Percentiles rank a stretch among this genome's conserved stretches.
phyloP scores from a whole-genome alignment of 2,888 invertebrate species.

The Idaea aversata region DNA sequence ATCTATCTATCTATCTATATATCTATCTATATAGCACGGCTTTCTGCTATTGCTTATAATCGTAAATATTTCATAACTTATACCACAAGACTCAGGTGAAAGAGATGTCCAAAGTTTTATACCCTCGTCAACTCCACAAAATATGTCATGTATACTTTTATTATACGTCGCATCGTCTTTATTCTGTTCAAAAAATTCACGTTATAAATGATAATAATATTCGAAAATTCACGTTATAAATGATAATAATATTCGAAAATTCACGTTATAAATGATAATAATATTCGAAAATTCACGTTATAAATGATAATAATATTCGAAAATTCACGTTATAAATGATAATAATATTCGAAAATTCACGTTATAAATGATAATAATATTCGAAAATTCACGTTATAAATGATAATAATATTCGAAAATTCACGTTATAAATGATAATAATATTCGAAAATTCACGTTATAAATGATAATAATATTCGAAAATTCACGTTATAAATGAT shows the following conservation, averaged over 20 bases:
- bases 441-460: constrained; percentile 24
- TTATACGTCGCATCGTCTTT: constrained; percentile 14
- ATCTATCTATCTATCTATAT: too few species aligned
- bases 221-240: too few species aligned
- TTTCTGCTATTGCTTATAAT: too few species aligned
- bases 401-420: constrained; percentile 13
- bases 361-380: constrained; percentile 22
- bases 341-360: constrained; percentile 18
- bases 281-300: constrained; percentile 26
- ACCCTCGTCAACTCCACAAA: constrained; percentile 51
- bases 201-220: constrained; percentile 22
- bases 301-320: constrained; percentile 17
- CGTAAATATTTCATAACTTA: constrained; percentile 17
- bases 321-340: constrained; percentile 24
- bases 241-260: constrained; percentile 25
- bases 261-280: too few species aligned
- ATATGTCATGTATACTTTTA: constrained; percentile 51
- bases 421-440: constrained; percentile 23
- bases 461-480: constrained; percentile 17
- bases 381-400: constrained; percentile 24
- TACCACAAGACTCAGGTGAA: constrained; percentile 46
- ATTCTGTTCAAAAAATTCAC: constrained; percentile 12
- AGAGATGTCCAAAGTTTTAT: constrained; percentile 49
- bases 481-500: constrained; percentile 24
- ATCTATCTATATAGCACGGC: too few species aligned